Conservation (phyloP, 2,113 vertebrate genomes). For the Nansenia antarctica region DNA sequence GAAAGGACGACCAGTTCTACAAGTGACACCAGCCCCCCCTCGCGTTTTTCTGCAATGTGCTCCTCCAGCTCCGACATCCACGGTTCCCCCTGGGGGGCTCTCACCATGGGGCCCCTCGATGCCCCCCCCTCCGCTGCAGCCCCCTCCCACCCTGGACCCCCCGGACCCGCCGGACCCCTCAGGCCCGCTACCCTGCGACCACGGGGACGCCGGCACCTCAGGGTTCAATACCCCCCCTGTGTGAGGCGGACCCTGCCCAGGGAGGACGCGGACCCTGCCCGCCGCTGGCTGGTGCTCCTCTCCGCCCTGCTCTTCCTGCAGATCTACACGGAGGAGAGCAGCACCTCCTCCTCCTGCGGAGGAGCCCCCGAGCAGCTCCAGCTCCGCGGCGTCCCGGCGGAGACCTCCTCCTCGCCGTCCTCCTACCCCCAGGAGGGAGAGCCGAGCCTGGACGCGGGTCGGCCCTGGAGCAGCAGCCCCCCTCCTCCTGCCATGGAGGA, state of each 20-base stretch:
- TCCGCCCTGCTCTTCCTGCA: slow-evolving; percentile 69
- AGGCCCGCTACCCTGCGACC: slow-evolving; percentile 4
- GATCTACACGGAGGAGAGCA: slow-evolving; percentile 74
- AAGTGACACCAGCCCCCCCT: neutral
- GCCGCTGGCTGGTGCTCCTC: slow-evolving; percentile 68
- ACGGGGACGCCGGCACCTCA: slow-evolving; percentile 41
- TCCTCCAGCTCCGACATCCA: slow-evolving; percentile 17
- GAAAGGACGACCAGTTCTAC: neutral
- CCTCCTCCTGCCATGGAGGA: slow-evolving; percentile 39
- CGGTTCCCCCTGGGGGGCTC: slow-evolving; percentile 8
- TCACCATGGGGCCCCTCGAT: slow-evolving; percentile 21
- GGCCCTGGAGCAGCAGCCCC: neutral
- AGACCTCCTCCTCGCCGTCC: neutral
- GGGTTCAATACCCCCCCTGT: slow-evolving; percentile 67
- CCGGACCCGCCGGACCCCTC: neutral
- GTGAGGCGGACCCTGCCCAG: slow-evolving; percentile 39
- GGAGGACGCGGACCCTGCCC: slow-evolving; percentile 55
- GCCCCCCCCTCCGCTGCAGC: neutral
- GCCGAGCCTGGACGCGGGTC: neutral
- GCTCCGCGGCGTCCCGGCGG: slow-evolving; percentile 31
- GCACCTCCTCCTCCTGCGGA: neutral
- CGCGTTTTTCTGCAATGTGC: slow-evolving; percentile 39
- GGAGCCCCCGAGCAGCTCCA: slow-evolving; percentile 43
- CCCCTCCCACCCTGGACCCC: neutral
- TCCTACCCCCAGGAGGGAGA: slow-evolving; percentile 31